Percentiles rank a stretch among this genome's conserved stretches.
Conservation (phyloP, 2,113 vertebrate genomes). For the Campylorhamphus procurvoides region DNA sequence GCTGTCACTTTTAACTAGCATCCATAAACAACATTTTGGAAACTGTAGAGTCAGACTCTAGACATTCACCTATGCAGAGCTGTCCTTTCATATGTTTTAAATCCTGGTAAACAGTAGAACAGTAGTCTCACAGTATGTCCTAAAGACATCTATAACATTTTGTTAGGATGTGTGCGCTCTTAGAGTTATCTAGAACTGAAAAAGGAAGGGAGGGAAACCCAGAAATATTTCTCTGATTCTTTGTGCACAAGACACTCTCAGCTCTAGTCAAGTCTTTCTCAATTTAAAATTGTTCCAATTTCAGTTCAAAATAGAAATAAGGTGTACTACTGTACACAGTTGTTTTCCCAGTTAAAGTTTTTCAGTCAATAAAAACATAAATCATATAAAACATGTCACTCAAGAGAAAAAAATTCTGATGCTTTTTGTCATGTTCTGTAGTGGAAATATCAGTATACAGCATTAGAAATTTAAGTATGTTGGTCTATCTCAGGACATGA, state of each 20-base stretch:
- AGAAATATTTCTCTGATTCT: neutral
- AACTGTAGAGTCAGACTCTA: neutral
- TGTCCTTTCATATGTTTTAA: neutral
- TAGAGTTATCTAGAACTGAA: neutral
- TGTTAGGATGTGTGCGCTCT: neutral
- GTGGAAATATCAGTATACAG: neutral
- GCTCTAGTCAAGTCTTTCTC: neutral
- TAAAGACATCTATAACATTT: neutral
- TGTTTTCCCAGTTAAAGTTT: neutral
- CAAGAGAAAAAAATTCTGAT: neutral
- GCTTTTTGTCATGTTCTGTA: neutral
- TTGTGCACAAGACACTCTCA: neutral
- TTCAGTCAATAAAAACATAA: neutral
- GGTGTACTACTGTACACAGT: neutral
- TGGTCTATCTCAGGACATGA: neutral
- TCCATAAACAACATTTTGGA: neutral
- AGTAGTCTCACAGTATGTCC: neutral
- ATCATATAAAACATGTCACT: constrained; percentile 22
- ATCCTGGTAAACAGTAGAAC: neutral
- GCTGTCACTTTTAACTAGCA: neutral
- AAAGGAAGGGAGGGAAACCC: neutral
- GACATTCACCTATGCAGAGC: neutral
- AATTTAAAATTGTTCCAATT: neutral
- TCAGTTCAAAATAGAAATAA: neutral
- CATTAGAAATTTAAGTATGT: neutral